phyloP scores from a whole-genome alignment of 2,888 invertebrate species.

The Cephus pulcher region DNA sequence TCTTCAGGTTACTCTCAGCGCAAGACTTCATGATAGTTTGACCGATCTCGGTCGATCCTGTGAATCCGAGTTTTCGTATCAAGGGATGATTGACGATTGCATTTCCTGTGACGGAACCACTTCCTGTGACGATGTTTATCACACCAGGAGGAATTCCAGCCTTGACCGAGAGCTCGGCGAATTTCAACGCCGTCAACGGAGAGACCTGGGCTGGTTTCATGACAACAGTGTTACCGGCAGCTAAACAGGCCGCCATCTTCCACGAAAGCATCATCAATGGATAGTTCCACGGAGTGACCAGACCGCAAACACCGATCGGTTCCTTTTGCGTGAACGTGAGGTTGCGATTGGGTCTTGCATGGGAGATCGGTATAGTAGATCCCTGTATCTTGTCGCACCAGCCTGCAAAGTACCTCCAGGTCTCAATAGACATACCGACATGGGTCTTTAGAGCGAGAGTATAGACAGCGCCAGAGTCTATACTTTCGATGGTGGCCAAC shows the following conservation, averaged over 20 bases:
- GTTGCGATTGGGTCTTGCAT: constrained; percentile 92
- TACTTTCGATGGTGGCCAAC: constrained; percentile 91
- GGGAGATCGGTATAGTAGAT: constrained; percentile 89
- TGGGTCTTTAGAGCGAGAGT: constrained; percentile 96
- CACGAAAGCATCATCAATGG: constrained; percentile 98
- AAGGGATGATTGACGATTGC: constrained; percentile 87
- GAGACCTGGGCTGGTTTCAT: constrained; percentile 95
- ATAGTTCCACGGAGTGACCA: constrained; percentile 98
- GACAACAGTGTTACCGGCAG: constrained; percentile 96
- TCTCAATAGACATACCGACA: constrained; percentile 97
- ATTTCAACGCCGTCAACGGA: constrained; percentile 93
- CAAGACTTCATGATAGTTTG: constrained; percentile 92
- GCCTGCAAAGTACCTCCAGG: constrained; percentile 96
- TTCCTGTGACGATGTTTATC: constrained; percentile 91
- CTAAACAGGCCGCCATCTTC: constrained; percentile 98
- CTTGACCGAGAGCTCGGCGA: constrained; percentile 87
- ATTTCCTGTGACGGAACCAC: constrained; percentile 82
- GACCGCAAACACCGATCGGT: constrained; percentile 92
- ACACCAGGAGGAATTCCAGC: constrained; percentile 98
- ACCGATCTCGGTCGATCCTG: constrained; percentile 94
- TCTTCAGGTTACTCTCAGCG: constrained; percentile 92
- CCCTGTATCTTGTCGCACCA: constrained; percentile 98
- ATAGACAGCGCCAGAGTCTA: constrained; percentile 97
- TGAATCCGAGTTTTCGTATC: constrained; percentile 94
- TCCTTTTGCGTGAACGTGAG: constrained; percentile 89